A percentile compares a stretch with the other conserved stretches of the same genome.
phyloP scores from a whole-genome alignment of 1,140 invertebrate genomes.

The Psilanteris sp. region DNA sequence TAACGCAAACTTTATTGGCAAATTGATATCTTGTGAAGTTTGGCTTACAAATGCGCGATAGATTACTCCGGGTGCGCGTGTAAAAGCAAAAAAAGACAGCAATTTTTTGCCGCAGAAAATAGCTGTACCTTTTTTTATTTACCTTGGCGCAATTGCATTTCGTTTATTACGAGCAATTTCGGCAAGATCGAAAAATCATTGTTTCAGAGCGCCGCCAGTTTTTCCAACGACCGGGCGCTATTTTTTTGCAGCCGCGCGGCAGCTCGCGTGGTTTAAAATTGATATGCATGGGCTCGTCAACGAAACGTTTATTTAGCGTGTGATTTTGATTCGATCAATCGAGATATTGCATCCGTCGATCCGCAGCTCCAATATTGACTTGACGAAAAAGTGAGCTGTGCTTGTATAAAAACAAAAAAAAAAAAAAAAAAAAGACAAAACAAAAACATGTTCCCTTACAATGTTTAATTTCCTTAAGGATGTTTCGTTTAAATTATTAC shows the following conservation, averaged over 20 bases:
- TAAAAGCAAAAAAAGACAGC: conserved; percentile 40
- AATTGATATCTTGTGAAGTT: conserved; percentile 51
- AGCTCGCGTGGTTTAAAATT: conserved; percentile 76
- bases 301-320: conserved; percentile 79
- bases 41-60: conserved; percentile 23
- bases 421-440: conserved; percentile 17
- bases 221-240: conserved; percentile 35
- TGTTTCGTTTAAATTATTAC: too few relatives aligned
- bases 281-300: conserved; percentile 78
- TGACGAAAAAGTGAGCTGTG: conserved; percentile 54
- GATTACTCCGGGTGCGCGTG: conserved; percentile 23
- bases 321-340: conserved; percentile 79
- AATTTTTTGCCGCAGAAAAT: conserved; percentile 44
- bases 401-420: conserved; percentile 24
- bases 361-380: conserved; percentile 66
- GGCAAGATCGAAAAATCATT: conserved; percentile 76
- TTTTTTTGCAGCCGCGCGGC: conserved; percentile 49
- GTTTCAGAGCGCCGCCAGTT: conserved; percentile 60
- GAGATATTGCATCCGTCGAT: conserved; percentile 72
- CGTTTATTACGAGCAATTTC: conserved; percentile 72
- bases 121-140: conserved; percentile 60
- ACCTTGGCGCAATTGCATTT: conserved; percentile 71
- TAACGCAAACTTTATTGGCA: conserved; percentile 31
- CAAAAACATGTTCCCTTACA: too few relatives aligned
- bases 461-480: too few relatives aligned